Conservation (phyloP, 2,888 invertebrate genomes). For the Epinotia nisella region DNA sequence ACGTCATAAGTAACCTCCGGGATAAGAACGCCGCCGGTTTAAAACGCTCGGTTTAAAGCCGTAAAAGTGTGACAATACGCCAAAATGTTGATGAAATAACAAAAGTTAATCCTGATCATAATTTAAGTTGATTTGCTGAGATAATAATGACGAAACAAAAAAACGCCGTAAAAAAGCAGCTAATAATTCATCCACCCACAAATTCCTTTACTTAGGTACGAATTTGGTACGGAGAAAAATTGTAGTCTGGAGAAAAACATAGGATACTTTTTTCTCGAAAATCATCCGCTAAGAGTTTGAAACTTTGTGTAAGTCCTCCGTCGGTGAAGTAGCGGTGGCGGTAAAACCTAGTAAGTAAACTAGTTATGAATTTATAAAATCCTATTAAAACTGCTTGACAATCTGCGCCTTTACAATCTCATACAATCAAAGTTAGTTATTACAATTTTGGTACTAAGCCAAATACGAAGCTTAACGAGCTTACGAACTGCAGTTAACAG, state of each 20-base stretch:
- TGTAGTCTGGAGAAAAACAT: background rate
- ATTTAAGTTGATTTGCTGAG: too few relatives aligned
- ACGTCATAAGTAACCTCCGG: too few relatives aligned
- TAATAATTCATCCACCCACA: too few relatives aligned
- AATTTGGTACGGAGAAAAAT: background rate
- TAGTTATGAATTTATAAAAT: background rate
- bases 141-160: too few relatives aligned
- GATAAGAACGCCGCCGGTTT: too few relatives aligned
- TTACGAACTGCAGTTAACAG: slow-evolving; percentile 38
- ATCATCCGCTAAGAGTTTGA: background rate
- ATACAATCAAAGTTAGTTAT: slow-evolving; percentile 24
- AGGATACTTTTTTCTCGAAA: background rate
- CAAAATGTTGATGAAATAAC: too few relatives aligned
- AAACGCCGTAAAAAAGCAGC: too few relatives aligned
- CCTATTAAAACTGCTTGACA: background rate
- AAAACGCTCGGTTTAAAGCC: too few relatives aligned
- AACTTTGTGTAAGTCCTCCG: background rate
- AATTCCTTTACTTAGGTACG: too few relatives aligned
- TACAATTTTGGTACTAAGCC: slow-evolving; percentile 26
- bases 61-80: too few relatives aligned
- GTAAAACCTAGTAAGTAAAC: background rate
- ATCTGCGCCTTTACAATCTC: slow-evolving; percentile 4
- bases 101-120: too few relatives aligned
- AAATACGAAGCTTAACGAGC: slow-evolving; percentile 42
- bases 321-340: too few relatives aligned